A percentile compares a stretch with the other conserved stretches of the same genome.
These are phyloP conservation scores for Halcyon badia DNA, from an alignment of 2,797 vertebrate genomes.

Conservation along the genomic window DNA sequence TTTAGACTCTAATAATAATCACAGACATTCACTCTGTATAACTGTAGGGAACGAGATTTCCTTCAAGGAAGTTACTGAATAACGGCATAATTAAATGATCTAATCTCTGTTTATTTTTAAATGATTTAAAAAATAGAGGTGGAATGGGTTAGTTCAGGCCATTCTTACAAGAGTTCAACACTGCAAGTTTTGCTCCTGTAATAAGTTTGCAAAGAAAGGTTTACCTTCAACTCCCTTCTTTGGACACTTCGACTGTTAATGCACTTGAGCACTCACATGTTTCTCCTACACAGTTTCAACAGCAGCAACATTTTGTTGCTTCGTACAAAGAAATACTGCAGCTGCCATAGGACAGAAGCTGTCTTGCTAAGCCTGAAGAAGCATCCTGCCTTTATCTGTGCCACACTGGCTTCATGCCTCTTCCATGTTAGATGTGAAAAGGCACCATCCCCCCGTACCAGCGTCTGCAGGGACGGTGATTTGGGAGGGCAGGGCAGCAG, in stretches of 20 bases:
- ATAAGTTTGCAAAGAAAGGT: not conserved
- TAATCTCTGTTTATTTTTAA: not conserved
- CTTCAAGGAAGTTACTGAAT: not conserved
- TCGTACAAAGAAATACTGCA: not conserved
- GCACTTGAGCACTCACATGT: not conserved
- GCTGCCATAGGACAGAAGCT: not conserved
- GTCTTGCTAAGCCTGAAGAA: not conserved
- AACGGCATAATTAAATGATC: not conserved
- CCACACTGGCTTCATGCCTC: not conserved
- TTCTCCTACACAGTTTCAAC: not conserved
- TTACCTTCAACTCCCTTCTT: not conserved
- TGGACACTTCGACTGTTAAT: not conserved
- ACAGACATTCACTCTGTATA: not conserved
- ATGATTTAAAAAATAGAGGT: not conserved
- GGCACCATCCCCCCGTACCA: rapidly evolving
- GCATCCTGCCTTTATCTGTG: not conserved
- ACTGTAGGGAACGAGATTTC: not conserved
- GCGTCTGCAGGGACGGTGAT: rapidly evolving
- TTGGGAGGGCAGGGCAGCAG: rapidly evolving
- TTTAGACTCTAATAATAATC: not conserved
- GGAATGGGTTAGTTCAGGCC: not conserved
- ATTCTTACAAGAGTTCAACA: not conserved
- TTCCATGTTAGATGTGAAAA: not conserved
- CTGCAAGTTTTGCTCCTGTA: not conserved
- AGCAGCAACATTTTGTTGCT: not conserved